Conservation (phyloP, 2,113 vertebrate genomes). For the Grammomys dolichurus region DNA sequence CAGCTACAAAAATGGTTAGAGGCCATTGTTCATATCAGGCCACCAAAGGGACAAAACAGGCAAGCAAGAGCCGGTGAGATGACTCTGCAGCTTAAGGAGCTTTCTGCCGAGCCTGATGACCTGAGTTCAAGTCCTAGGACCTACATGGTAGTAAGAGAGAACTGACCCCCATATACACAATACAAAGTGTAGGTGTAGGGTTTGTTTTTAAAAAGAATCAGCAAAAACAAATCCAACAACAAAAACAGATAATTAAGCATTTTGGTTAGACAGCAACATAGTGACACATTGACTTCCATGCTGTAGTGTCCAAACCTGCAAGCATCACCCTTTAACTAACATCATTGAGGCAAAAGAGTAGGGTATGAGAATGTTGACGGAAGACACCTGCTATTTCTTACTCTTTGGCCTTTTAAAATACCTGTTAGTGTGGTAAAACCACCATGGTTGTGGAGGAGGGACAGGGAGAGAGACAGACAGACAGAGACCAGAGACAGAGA, state of each 20-base stretch:
- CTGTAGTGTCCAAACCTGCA: not conserved
- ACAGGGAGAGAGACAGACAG: not conserved
- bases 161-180: too few species aligned
- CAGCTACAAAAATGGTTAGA: not conserved
- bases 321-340: not conserved
- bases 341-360: not conserved
- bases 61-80: not conserved
- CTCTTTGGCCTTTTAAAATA: not conserved
- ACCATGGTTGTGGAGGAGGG: not conserved
- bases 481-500: not conserved
- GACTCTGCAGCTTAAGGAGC: not conserved
- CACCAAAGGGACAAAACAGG: not conserved
- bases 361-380: not conserved
- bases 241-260: not conserved
- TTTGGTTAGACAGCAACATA: conserved; percentile 16
- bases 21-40: not conserved
- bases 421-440: not conserved
- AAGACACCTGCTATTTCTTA: not conserved
- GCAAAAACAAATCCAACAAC: not conserved
- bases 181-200: not conserved
- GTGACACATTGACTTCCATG: not conserved
- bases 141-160: not conserved
- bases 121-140: not conserved
- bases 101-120: not conserved
- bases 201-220: not conserved